phyloP scores from a whole-genome alignment of 2,113 vertebrate species.

The Oceanodroma tethys region DNA sequence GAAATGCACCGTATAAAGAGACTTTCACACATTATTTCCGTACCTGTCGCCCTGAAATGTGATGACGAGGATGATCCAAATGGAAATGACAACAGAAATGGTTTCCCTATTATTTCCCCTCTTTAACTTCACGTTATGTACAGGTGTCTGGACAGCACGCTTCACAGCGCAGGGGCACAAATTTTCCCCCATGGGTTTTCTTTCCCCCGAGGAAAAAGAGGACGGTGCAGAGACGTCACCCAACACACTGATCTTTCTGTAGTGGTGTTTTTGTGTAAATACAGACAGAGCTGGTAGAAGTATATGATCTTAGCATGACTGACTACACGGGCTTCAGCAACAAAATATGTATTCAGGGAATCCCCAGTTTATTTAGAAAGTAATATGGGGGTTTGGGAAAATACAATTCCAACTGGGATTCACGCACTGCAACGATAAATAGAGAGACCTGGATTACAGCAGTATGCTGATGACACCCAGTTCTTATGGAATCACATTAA shows the following conservation, averaged over 20 bases:
- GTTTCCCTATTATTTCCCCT: conserved; percentile 62
- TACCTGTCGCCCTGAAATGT: conserved; percentile 68
- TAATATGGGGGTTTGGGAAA: not conserved
- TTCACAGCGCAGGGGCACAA: not conserved
- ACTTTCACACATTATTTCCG: conserved; percentile 64
- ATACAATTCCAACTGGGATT: not conserved
- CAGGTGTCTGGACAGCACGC: conserved; percentile 59
- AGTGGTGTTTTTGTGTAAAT: not conserved
- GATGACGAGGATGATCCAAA: conserved; percentile 65
- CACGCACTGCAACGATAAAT: not conserved
- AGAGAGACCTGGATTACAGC: not conserved
- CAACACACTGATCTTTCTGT: not conserved
- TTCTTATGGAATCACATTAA: not conserved
- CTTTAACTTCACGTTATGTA: conserved; percentile 55
- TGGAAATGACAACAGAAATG: conserved; percentile 59
- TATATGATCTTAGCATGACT: not conserved
- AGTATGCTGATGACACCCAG: not conserved
- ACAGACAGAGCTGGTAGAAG: not conserved
- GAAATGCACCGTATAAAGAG: not conserved
- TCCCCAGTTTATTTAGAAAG: not conserved
- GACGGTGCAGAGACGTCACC: not conserved
- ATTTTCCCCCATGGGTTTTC: not conserved
- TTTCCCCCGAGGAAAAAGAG: not conserved
- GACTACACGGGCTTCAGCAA: not conserved
- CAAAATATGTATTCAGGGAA: not conserved